Evolutionary conservation across 64 coral and sea anemone species (phyloP).

Genomic region (Porites australiensis): DNA sequence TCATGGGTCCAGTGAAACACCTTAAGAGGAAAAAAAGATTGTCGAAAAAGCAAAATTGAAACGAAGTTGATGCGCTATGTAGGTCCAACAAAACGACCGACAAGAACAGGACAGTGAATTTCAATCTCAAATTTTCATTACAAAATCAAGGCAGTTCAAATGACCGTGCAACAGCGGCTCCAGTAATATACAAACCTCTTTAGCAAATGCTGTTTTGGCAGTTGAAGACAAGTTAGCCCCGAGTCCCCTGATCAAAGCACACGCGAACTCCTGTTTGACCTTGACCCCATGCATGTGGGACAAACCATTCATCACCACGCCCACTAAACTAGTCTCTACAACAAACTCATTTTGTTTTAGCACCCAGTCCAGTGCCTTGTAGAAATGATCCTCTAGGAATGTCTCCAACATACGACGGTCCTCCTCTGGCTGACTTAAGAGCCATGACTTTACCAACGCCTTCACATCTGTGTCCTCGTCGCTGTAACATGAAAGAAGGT

Average conservation of each 20-base stretch:
- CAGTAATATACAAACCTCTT: conserved; percentile 70
- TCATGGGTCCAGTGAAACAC: conserved; percentile 99
- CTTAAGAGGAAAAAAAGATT: conserved; percentile 38
- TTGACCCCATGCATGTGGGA: conserved; percentile 94
- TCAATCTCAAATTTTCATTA: too few relatives aligned
- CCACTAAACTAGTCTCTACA: conserved; percentile 90
- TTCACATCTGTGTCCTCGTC: conserved; percentile 99
- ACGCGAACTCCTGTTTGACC: conserved; percentile 95
- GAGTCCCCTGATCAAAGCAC: conserved; percentile 90
- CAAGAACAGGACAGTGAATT: too few relatives aligned
- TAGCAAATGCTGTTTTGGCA: conserved; percentile 85
- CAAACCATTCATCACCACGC: conserved; percentile 95
- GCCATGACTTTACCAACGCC: conserved; percentile 91
- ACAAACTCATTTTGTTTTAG: conserved; percentile 97
- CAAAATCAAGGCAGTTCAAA: neutral
- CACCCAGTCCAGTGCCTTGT: conserved; percentile 99
- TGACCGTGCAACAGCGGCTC: too few relatives aligned
- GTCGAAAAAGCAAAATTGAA: too few relatives aligned
- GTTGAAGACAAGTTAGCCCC: conserved; percentile 82
- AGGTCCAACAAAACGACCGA: too few relatives aligned
- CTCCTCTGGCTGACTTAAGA: conserved; percentile 89
- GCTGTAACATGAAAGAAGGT: conserved; percentile 1
- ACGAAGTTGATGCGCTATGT: too few relatives aligned
- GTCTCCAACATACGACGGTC: conserved; percentile 79
- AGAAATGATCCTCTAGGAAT: conserved; percentile 95